These are phyloP conservation scores for Drosophila antonietae DNA, from an alignment of 2,888 invertebrate genomes.

Conservation along the genomic window DNA sequence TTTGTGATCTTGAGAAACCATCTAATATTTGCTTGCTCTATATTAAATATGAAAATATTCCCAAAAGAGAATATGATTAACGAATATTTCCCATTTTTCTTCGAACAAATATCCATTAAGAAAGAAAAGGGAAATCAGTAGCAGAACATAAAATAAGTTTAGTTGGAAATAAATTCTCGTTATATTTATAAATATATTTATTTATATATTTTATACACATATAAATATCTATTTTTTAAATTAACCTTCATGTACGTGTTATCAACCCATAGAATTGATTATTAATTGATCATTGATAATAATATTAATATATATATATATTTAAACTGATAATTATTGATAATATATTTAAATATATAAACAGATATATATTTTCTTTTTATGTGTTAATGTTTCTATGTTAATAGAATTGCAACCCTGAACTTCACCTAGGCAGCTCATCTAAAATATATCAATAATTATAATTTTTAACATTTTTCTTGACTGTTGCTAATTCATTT, in stretches of 20 bases:
- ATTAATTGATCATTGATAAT: not conserved
- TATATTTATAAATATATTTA: not conserved
- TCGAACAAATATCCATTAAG: not conserved
- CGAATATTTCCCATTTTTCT: not conserved
- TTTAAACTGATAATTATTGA: not conserved
- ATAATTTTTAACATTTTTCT: not conserved
- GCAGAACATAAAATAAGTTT: not conserved
- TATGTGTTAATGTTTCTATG: no score
- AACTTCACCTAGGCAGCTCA: not conserved
- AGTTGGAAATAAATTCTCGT: not conserved
- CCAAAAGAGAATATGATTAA: conserved; percentile 1
- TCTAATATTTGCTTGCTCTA: not conserved
- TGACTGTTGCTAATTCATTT: not conserved
- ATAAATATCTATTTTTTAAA: not conserved
- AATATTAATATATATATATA: no score
- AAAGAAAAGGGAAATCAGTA: not conserved
- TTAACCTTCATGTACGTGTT: not conserved
- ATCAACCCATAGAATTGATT: not conserved
- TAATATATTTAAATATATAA: not conserved
- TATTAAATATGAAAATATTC: not conserved
- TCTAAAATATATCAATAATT: not conserved
- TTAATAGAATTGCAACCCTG: not conserved
- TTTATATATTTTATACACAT: not conserved
- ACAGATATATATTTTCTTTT: no score
- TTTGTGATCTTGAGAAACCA: no score